phyloP scores from a whole-genome alignment of 2,888 invertebrate genomes.

The Sabellastarte sp. region DNA sequence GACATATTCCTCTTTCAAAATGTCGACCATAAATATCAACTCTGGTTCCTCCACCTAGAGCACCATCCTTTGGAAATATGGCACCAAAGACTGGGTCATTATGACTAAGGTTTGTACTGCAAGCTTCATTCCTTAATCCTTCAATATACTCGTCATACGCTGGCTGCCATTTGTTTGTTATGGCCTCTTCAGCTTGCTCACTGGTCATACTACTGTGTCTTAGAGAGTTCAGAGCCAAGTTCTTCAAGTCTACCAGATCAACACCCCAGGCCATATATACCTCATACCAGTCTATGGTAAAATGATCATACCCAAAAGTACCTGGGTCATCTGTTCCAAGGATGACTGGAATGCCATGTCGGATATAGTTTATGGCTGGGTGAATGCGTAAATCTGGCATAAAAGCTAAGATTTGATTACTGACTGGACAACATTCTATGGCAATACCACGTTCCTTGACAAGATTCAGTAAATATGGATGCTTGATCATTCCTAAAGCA shows the following conservation, averaged over 20 bases:
- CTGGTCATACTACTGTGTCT: constrained; percentile 25
- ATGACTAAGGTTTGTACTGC: constrained; percentile 8
- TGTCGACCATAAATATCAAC: constrained; percentile 29
- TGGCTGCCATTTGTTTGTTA: constrained; percentile 25
- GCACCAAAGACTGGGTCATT: constrained; percentile 4
- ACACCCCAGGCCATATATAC: constrained; percentile 36
- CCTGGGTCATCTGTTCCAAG: constrained; percentile 37
- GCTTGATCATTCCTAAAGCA: constrained; percentile 30
- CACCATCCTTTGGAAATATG: constrained; percentile 23
- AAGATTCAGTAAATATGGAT: constrained; percentile 27
- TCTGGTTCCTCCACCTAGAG: constrained; percentile 12
- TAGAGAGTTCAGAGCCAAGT: constrained; percentile 31
- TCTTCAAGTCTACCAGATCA: constrained; percentile 31
- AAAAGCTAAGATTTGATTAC: constrained; percentile 34
- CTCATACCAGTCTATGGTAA: constrained; percentile 35
- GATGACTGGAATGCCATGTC: constrained; percentile 30
- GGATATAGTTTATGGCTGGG: constrained; percentile 27
- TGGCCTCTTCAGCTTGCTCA: constrained; percentile 21
- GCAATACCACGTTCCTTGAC: constrained; percentile 23
- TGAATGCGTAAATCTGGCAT: constrained; percentile 33
- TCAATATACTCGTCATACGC: constrained; percentile 28
- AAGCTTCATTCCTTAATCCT: constrained; percentile 19
- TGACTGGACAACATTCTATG: constrained; percentile 30
- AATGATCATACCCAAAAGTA: constrained; percentile 35
- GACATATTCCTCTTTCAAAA: constrained; percentile 27